A percentile compares a stretch with the other conserved stretches of the same genome.
phyloP scores from a whole-genome alignment of 2,888 invertebrate genomes.

The Syrphus vitripennis region DNA sequence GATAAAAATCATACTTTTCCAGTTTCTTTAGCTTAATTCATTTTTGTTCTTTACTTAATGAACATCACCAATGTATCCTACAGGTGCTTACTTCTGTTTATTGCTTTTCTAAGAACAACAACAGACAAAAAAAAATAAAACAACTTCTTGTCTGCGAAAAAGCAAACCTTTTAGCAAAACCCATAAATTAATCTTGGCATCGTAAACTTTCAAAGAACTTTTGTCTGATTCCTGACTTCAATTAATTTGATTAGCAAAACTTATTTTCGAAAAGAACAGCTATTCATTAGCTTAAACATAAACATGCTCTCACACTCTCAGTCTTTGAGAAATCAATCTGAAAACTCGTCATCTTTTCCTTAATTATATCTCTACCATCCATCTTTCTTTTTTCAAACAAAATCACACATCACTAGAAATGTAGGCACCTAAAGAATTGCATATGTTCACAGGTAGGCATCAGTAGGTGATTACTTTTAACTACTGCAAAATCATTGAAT shows the following conservation, averaged over 20 bases:
- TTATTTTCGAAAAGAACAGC: not conserved
- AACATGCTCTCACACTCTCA: not conserved
- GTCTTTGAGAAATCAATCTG: constrained; percentile 16
- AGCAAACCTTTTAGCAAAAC: constrained; percentile 10
- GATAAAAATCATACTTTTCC: not conserved
- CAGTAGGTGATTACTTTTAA: not conserved
- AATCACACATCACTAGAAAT: constrained; percentile 2
- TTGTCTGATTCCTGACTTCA: constrained; percentile 11
- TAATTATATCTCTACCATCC: constrained; percentile 30
- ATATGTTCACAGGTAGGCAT: not conserved
- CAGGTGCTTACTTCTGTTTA: not conserved
- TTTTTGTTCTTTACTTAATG: not conserved
- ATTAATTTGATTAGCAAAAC: constrained; percentile 27
- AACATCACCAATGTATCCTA: not conserved
- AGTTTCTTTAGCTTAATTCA: not conserved
- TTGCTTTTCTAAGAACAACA: not conserved
- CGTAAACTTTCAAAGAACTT: constrained; percentile 3
- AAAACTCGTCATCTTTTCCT: constrained; percentile 19
- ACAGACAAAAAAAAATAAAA: not conserved
- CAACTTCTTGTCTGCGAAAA: not conserved
- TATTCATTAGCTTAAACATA: not conserved
- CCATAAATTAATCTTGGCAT: constrained; percentile 14
- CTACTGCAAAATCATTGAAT: not conserved
- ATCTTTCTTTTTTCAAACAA: not conserved
- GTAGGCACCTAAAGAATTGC: not conserved